Percentiles rank a stretch among this genome's conserved stretches.
Conservation (phyloP, 2,888 invertebrate species). For the Sthenelais limicola region DNA sequence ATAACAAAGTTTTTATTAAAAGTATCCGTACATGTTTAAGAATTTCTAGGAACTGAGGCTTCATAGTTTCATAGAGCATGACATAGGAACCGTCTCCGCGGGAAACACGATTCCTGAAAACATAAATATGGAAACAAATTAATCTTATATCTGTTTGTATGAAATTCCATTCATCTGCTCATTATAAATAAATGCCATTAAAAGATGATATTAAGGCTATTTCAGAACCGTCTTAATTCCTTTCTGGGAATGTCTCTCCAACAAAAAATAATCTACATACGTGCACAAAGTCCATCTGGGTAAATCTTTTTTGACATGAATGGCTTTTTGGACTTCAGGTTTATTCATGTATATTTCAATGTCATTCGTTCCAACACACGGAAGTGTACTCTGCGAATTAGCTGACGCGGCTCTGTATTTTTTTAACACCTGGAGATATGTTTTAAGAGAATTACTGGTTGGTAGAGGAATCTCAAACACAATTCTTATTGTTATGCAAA, state of each 20-base stretch:
- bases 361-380: neutral
- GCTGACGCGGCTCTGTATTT: neutral
- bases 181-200: no score
- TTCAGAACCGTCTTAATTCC: no score
- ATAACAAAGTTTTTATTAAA: neutral
- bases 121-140: no score
- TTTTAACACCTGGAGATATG: neutral
- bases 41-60: conserved; percentile 1
- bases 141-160: no score
- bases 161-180: no score
- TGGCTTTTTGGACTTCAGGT: neutral
- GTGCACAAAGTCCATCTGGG: conserved; percentile 13
- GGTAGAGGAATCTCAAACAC: no score
- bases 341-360: neutral
- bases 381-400: neutral
- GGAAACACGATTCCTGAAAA: neutral
- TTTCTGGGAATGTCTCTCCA: no score
- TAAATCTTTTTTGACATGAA: conserved; percentile 3
- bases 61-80: conserved; percentile 20
- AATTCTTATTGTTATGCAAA: no score
- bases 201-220: no score
- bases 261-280: no score
- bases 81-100: neutral
- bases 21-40: neutral
- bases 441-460: neutral